Conservation (phyloP, 2,797 vertebrate genomes). For the Halcyon smyrnensis region DNA sequence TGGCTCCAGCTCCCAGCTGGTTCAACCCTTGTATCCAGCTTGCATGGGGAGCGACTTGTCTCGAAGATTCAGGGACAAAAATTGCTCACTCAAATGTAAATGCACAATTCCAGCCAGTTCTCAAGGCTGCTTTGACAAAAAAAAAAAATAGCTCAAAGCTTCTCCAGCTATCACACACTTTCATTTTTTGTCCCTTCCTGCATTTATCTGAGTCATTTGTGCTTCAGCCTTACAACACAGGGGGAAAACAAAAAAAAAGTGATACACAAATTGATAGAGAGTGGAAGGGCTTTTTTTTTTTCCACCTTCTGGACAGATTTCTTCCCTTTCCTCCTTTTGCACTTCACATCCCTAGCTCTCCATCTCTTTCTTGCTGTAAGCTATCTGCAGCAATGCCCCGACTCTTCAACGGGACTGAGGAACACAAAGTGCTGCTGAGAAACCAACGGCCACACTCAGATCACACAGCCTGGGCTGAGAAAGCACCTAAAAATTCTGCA, state of each 20-base stretch:
- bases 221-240: background rate
- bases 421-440: background rate
- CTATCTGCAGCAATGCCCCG: background rate
- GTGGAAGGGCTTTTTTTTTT: background rate
- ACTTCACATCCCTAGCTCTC: background rate
- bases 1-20: background rate
- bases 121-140: background rate
- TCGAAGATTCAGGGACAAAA: background rate
- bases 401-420: background rate
- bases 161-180: background rate
- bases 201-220: background rate
- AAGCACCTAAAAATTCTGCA: background rate
- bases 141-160: background rate
- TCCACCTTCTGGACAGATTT: background rate
- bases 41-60: background rate
- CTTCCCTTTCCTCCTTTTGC: background rate
- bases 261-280: background rate
- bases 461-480: background rate
- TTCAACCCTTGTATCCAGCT: background rate
- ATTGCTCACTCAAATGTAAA: background rate
- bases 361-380: background rate
- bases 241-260: background rate
- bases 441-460: background rate
- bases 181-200: background rate
- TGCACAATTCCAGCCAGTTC: background rate